phyloP scores from a whole-genome alignment of 2,888 invertebrate species.

The Steinernema carpocapsae region DNA sequence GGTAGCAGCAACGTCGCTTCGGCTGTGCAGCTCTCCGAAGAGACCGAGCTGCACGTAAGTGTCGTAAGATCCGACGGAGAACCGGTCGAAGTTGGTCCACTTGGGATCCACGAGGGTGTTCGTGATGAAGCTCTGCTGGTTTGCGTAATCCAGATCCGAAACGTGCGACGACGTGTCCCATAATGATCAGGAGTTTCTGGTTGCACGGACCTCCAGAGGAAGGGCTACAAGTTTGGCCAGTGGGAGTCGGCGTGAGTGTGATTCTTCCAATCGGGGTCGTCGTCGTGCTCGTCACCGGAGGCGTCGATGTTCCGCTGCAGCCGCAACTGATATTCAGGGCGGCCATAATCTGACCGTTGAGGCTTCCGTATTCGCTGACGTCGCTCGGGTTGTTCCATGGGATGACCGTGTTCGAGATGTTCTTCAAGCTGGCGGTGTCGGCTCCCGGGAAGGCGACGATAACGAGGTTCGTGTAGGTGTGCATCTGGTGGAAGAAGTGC shows the following conservation, averaged over 20 bases:
- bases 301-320: background rate
- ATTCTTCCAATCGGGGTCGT: background rate
- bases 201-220: background rate
- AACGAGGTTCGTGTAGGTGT: constrained; percentile 5
- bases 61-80: background rate
- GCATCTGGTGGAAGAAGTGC: background rate
- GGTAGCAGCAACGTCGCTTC: background rate
- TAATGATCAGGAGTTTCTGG: constrained; percentile 8
- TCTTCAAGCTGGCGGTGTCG: background rate
- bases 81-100: constrained; percentile 23
- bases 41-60: background rate
- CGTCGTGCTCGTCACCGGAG: background rate
- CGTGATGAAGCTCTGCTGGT: constrained; percentile 19
- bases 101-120: background rate
- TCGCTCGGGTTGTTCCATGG: background rate
- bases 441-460: constrained; percentile 13
- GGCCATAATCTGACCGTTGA: background rate
- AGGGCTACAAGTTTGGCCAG: background rate
- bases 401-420: background rate
- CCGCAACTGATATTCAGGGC: background rate
- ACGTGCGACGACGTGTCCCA: constrained; percentile 1
- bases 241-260: background rate
- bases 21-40: background rate
- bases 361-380: background rate
- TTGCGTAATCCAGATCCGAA: background rate